Conservation (phyloP, 1,140 invertebrate genomes). For the Pseudomyrmex flavicornis region DNA sequence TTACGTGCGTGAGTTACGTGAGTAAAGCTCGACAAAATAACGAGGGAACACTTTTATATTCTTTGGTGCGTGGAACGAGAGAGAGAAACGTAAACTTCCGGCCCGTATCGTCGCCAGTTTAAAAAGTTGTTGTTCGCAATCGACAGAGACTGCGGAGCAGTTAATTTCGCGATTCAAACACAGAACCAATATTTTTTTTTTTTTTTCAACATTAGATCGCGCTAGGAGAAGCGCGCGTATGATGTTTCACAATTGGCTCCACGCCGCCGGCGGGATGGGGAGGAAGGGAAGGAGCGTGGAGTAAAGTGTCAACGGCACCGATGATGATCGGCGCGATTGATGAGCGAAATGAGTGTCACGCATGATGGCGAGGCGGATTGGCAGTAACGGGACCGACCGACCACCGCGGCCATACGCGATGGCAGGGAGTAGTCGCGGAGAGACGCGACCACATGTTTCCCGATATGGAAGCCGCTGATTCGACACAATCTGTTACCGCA, state of each 20-base stretch:
- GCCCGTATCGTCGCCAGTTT: not conserved
- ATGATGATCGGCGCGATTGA: slow-evolving; percentile 62
- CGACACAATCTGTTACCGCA: slow-evolving; percentile 31
- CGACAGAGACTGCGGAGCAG: no score
- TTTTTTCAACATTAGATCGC: not conserved
- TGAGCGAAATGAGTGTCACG: slow-evolving; percentile 60
- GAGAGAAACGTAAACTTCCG: no score
- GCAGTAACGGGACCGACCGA: slow-evolving; percentile 42
- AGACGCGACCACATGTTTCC: slow-evolving; percentile 13
- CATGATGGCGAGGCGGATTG: slow-evolving; percentile 32
- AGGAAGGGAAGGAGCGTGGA: not conserved
- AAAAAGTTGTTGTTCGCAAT: not conserved
- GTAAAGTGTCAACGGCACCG: slow-evolving; percentile 26
- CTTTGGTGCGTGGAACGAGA: no score
- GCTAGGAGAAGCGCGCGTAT: not conserved
- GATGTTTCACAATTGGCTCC: slow-evolving; percentile 8
- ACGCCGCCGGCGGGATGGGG: not conserved
- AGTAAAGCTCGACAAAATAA: slow-evolving; percentile 10
- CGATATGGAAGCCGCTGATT: not conserved
- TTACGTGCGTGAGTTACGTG: not conserved
- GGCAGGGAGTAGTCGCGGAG: slow-evolving; percentile 8
- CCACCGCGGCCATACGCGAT: slow-evolving; percentile 6
- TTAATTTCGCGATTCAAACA: not conserved
- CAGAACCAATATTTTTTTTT: no score
- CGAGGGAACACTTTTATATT: no score